A percentile compares a stretch with the other conserved stretches of the same genome.
Evolutionary conservation across 1,140 invertebrate species (phyloP).

Genomic region (Apis mellifera): Amel_HAv3.1 CM009939.2:8445501-8446000

Average conservation of each 20-base stretch:
- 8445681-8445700: slow-evolving; percentile 48
- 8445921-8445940: too few species aligned
- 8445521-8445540: neutral
- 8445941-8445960: too few species aligned
- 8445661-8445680: slow-evolving; percentile 34
- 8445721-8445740: slow-evolving; percentile 26
- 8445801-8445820: too few species aligned
- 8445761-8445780: too few species aligned
- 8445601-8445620: neutral
- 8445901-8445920: too few species aligned
- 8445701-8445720: slow-evolving; percentile 44
- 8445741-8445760: neutral
- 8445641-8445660: neutral
- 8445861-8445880: too few species aligned
- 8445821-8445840: too few species aligned
- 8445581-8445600: neutral
- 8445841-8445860: too few species aligned
- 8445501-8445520: slow-evolving; percentile 7
- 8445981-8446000: too few species aligned
- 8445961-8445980: too few species aligned
- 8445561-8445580: slow-evolving; percentile 23
- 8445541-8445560: neutral
- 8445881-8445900: too few species aligned
- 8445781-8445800: too few species aligned
- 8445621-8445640: neutral